phyloP scores from a whole-genome alignment of 2,797 vertebrate species.

The Aldrovandia affinis region DNA sequence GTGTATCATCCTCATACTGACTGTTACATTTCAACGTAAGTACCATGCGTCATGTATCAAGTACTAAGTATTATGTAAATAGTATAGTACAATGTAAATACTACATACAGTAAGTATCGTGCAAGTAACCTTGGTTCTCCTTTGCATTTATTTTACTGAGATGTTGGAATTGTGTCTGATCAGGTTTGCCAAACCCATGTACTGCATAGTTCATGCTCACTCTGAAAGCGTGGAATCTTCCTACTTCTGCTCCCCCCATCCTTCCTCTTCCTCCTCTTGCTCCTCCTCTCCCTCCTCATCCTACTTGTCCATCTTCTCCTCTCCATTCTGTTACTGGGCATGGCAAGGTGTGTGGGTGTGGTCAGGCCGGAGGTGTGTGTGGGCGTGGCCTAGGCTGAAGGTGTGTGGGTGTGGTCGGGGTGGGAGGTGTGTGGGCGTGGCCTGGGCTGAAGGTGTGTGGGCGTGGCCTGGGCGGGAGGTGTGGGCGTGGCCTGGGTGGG shows the following conservation, averaged over 20 bases:
- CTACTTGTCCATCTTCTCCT: background rate
- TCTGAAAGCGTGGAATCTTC: background rate
- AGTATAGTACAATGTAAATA: background rate
- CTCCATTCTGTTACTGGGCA: too few species aligned
- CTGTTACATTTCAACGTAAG: constrained; percentile 66
- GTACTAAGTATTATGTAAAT: background rate
- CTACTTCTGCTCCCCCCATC: background rate
- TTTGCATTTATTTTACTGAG: background rate
- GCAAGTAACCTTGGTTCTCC: background rate
- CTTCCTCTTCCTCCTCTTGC: background rate
- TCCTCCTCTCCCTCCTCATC: background rate
- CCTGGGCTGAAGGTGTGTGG: too few species aligned
- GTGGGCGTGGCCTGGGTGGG: background rate
- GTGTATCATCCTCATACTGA: constrained; percentile 66
- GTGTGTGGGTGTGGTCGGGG: too few species aligned
- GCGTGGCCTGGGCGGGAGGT: background rate
- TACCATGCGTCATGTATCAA: background rate
- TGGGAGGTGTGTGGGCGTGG: too few species aligned
- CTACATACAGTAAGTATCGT: background rate
- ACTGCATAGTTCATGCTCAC: too few species aligned
- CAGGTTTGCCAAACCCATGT: too few species aligned
- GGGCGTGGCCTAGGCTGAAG: too few species aligned
- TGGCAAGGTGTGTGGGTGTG: background rate
- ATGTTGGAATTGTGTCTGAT: background rate
- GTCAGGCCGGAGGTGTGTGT: too few species aligned